Evolutionary conservation across 2,113 vertebrate species (phyloP), one percentile per base, ranked within the genome.

Genomic region (Gobio gobio): DNA sequence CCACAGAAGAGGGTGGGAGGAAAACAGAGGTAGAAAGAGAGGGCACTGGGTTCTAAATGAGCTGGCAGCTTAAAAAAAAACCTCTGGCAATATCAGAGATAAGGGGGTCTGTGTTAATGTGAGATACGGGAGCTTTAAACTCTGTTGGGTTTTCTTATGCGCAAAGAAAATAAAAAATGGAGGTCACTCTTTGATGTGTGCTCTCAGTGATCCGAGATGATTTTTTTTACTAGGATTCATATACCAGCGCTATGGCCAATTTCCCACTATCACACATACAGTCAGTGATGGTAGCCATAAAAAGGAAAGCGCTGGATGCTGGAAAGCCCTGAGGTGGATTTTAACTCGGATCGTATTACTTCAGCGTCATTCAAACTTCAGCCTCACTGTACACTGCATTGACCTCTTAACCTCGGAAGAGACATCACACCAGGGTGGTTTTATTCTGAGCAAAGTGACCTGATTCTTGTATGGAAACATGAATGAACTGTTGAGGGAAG

Each of bases 151-250:
- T 49, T 84, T 70, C 26, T 84, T 80, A 47, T 63, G 24, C 14
- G 54, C 77, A 61, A 5, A 20, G 8, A 76, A 72, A 29, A 78
- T 58, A 8, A 61, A 86, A 85, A 81, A 84, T 68, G 61, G 40
- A 87, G 78, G 83, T 82, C 86, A 87, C 61, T 24, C 83, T 85
- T 81, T 87, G 86, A 87, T 85, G 78, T 82, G 77, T 82, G 83
- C 20, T 77, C 36, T 36, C 70, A 82, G 26, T 58, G 70, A 85
- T 70, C 72, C 58, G 47, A 56, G 70, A 68, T 51, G 49, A 81
- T 76, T 75, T 66, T 66, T 29, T 33, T 36, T 26, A 87, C 24
- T 68, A 24, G 63, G 58, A 82, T 13, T 33, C 56, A 16, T 47
- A 3, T 26, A 56, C 7, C 16, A 72, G 36, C 6, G n/a, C 74